Evolutionary conservation across 1,140 invertebrate genomes (phyloP).

Genomic region (Drosophila willistoni): DNA sequence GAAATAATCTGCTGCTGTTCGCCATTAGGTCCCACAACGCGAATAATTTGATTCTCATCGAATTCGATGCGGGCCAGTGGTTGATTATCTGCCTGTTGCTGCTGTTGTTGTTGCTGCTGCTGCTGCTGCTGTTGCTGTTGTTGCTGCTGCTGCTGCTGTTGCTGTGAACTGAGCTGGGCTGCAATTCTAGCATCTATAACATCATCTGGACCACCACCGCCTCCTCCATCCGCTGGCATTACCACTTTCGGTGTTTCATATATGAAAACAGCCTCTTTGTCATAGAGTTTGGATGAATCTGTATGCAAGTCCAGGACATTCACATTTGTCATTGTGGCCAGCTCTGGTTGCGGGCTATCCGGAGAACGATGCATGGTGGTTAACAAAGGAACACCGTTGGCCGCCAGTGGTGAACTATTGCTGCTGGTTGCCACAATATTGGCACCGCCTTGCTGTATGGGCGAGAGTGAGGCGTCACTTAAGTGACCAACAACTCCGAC

Average conservation of each 20-base stretch:
- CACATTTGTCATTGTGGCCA: constrained; percentile 90
- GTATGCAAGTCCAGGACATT: constrained; percentile 88
- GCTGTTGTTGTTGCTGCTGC: constrained; percentile 63
- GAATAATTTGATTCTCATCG: constrained; percentile 82
- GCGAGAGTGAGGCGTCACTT: constrained; percentile 71
- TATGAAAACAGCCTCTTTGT: constrained; percentile 81
- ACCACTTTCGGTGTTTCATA: constrained; percentile 81
- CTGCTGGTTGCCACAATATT: constrained; percentile 53
- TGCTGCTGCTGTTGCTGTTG: constrained; percentile 62
- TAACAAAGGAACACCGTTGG: constrained; percentile 75
- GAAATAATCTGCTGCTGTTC: constrained; percentile 83
- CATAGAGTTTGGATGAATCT: constrained; percentile 79
- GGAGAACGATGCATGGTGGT: constrained; percentile 83
- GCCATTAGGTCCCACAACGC: constrained; percentile 78
- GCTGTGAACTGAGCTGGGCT: constrained; percentile 75
- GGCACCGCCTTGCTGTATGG: constrained; percentile 65
- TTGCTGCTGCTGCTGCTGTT: constrained; percentile 40
- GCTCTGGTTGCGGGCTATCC: constrained; percentile 87
- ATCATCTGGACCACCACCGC: constrained; percentile 57
- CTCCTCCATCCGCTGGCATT: constrained; percentile 56
- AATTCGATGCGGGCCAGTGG: constrained; percentile 82
- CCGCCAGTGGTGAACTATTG: constrained; percentile 62
- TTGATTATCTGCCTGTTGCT: constrained; percentile 64
- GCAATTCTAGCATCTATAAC: constrained; percentile 80
- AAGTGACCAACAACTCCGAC: constrained; percentile 56